Base-by-base conservation (phyloP, 2,797 vertebrate genomes). In the Macropodus opercularis region DNA sequence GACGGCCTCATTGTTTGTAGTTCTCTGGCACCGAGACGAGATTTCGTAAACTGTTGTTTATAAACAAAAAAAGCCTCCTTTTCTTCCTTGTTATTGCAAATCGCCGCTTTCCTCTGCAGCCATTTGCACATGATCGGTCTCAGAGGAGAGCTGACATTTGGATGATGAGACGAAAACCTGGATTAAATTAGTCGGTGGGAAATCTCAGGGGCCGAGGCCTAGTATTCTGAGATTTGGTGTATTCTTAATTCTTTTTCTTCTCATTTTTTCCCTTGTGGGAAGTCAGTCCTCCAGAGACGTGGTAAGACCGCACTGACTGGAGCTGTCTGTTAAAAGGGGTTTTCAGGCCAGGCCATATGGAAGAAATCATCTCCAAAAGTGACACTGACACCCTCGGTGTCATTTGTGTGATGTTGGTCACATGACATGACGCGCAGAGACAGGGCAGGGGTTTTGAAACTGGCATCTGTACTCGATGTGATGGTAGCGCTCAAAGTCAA, bases 101-200 rank as follows among this genome's bases (percentile, higher is more conserved):
- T 32, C 13, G 12, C 31, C 14, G 7, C 46, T 63, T 54, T 36
- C 11, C 27, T 56, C 23, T 24, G 27, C 27, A 69, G 23, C 22
- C 49, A 56, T 57, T 57, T 34, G 3, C 31, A 12, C 17, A 14
- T 19, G 18, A 55, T 75, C 19, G 39, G 35, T 42, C 32, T 65
- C 43, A 53, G 29, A 38, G 22, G 46, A 63, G 17, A 56, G 29
- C 27, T 50, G 40, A 47, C 67, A 50, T 69, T 65, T 52, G 8
- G 24, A 36, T 47, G 38, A 66, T 43, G 40, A 54, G 53, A 58
- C 21, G 5, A 36, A 62, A 26, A 12, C 8, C 49, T 60, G n/a
- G 21, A 3, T 61, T 51, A 40, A 21, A 21, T 36, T 50, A 19
- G 10, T 2, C 8, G 1, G 15, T 51, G n/a, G 24, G 47, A 34